Evolutionary conservation across 1,140 invertebrate genomes (phyloP).

Genomic region (Drosophila santomea): DNA sequence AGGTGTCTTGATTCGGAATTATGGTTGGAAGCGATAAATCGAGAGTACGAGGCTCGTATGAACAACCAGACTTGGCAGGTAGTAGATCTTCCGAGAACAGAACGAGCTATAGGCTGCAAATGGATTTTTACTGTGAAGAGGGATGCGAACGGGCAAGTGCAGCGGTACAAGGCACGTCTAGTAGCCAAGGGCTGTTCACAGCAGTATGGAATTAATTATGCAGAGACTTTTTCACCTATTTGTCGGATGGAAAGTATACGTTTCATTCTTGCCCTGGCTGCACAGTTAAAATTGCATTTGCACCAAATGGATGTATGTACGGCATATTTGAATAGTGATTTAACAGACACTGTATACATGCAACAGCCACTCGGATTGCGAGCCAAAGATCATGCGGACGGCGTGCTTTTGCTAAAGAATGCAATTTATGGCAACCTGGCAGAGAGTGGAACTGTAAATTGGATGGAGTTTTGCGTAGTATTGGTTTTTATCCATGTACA

Average conservation of each 20-base stretch:
- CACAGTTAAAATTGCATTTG: not conserved
- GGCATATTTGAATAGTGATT: conserved; percentile 3
- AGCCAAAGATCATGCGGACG: not conserved
- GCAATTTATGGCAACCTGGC: no score
- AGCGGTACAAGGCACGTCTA: no score
- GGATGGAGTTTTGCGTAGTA: no score
- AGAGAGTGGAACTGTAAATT: no score
- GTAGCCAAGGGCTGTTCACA: no score
- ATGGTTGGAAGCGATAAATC: no score
- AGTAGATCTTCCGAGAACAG: no score
- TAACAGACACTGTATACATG: not conserved
- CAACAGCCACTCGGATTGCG: not conserved
- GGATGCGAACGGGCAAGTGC: no score
- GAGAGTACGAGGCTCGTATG: no score
- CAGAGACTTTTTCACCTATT: not conserved
- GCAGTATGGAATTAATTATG: not conserved
- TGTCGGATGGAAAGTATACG: conserved; percentile 1
- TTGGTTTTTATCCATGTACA: not conserved
- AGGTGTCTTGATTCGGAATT: no score
- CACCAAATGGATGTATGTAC: conserved; percentile 7
- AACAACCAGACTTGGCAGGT: not conserved
- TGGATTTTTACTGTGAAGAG: not conserved
- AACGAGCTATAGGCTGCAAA: conserved; percentile 5
- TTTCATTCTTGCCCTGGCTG: conserved; percentile 1
- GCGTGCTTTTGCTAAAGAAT: no score